Conservation (phyloP, 2,888 invertebrate species). For the Sinodicranocentrus sp. region DNA sequence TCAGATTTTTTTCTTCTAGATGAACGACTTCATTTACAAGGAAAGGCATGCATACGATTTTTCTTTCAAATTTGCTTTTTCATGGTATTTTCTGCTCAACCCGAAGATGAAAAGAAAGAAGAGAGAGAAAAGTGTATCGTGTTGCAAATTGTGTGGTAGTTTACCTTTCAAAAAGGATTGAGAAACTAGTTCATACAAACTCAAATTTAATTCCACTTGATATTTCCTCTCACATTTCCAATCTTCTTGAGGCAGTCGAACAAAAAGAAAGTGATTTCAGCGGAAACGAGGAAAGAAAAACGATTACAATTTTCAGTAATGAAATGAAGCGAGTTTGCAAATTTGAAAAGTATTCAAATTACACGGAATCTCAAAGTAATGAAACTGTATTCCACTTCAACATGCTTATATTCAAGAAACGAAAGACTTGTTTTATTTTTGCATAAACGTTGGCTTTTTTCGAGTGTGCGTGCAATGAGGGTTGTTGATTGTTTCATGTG, state of each 20-base stretch:
- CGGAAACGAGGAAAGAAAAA: background rate
- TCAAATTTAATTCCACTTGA: too few relatives aligned
- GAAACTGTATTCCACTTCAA: background rate
- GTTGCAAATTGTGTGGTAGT: conserved; percentile 10
- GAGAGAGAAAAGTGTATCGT: background rate
- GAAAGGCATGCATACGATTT: too few relatives aligned
- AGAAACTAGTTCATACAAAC: too few relatives aligned
- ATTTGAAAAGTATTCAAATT: conserved; percentile 40
- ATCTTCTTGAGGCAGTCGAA: background rate
- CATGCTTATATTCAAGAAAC: too few relatives aligned
- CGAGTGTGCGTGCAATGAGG: too few relatives aligned
- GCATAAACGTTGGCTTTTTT: too few relatives aligned
- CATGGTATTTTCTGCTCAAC: background rate
- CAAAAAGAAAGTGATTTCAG: background rate
- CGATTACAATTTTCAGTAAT: background rate
- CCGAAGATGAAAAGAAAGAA: background rate
- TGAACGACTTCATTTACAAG: conserved; percentile 5
- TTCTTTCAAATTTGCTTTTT: background rate
- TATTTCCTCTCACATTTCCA: background rate
- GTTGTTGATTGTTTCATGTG: too few relatives aligned
- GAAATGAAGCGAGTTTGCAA: conserved; percentile 10
- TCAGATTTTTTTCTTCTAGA: background rate
- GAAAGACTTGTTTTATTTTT: too few relatives aligned
- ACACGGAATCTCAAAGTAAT: conserved; percentile 1
- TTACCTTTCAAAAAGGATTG: too few relatives aligned